phyloP scores from a whole-genome alignment of 2,113 vertebrate species.

The Neogobius melanostomus region DNA sequence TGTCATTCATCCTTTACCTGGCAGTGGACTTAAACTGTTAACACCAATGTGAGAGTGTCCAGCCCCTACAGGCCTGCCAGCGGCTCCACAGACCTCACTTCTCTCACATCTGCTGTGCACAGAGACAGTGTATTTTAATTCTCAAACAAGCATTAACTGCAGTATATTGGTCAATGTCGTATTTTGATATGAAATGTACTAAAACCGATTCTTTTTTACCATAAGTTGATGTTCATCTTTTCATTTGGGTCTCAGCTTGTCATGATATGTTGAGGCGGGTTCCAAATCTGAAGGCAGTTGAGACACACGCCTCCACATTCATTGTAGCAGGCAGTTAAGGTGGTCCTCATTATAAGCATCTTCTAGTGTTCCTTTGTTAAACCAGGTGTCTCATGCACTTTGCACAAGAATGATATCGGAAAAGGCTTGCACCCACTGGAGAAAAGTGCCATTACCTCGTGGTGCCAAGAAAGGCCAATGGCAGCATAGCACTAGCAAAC shows the following conservation, averaged over 20 bases:
- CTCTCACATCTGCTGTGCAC: slow-evolving; percentile 49
- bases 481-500: slow-evolving; percentile 44
- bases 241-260: too few species aligned
- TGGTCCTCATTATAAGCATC: slow-evolving; percentile 35
- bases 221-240: neutral
- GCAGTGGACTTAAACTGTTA: slow-evolving; percentile 69
- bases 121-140: slow-evolving; percentile 12
- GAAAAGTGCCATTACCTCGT: slow-evolving; percentile 49
- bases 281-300: too few species aligned
- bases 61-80: slow-evolving; percentile 49
- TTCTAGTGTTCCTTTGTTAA: slow-evolving; percentile 57
- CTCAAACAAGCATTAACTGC: slow-evolving; percentile 20
- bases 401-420: slow-evolving; percentile 30
- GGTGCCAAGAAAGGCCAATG: slow-evolving; percentile 35
- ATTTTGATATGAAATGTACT: too few species aligned
- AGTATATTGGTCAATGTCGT: neutral
- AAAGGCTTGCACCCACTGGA: slow-evolving; percentile 45
- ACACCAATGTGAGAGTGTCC: slow-evolving; percentile 56
- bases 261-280: too few species aligned
- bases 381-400: slow-evolving; percentile 57
- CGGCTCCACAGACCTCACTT: slow-evolving; percentile 44
- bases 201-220: neutral
- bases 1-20: slow-evolving; percentile 68
- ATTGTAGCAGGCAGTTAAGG: slow-evolving; percentile 47
- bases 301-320: slow-evolving; percentile 50